These are phyloP conservation scores for Ridgeia piscesae DNA, from an alignment of 1,140 invertebrate genomes.

Conservation along the genomic window DNA sequence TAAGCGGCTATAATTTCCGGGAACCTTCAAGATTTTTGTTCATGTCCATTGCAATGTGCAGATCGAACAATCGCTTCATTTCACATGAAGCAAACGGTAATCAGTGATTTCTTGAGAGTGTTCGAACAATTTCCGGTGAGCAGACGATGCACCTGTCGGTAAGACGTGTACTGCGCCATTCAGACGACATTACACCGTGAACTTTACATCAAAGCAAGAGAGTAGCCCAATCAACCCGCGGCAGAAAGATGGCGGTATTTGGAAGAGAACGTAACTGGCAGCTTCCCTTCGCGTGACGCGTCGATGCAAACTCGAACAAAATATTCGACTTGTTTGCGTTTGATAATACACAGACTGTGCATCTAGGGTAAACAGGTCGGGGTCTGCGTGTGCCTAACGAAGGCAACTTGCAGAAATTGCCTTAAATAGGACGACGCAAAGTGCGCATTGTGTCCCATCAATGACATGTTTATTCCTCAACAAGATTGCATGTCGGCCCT, in stretches of 20 bases:
- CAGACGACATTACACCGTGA: background rate
- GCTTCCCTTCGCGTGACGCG: background rate
- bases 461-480: background rate
- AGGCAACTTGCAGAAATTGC: background rate
- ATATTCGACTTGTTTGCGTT: background rate
- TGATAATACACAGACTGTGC: background rate
- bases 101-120: background rate
- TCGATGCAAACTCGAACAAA: background rate
- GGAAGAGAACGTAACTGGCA: background rate
- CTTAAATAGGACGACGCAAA: background rate
- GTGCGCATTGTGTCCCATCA: background rate
- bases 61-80: background rate
- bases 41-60: background rate
- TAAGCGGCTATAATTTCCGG: background rate
- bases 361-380: background rate
- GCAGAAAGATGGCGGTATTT: background rate
- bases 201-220: background rate
- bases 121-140: background rate
- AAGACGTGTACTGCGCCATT: background rate
- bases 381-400: background rate
- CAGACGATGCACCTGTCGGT: background rate
- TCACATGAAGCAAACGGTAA: background rate
- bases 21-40: background rate
- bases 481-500: too few relatives aligned
- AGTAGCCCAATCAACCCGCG: background rate